phyloP scores from a whole-genome alignment of 2,888 invertebrate genomes.

The Leucania comma region DNA sequence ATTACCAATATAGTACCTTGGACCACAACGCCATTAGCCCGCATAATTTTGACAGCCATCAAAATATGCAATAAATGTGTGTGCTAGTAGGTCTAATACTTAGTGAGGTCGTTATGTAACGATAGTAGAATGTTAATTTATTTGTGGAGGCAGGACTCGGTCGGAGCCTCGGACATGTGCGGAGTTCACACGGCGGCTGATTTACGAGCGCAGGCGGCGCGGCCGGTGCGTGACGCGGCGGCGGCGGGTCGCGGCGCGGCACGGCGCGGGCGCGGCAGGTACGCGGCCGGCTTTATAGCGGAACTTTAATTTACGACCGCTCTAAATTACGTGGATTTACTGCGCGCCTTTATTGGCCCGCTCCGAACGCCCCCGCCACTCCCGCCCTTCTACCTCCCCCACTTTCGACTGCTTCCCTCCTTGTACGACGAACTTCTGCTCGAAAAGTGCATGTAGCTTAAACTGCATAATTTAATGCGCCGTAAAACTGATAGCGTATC shows the following conservation, averaged over 20 bases:
- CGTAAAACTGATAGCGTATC: conserved; percentile 76
- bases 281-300: conserved; percentile 87
- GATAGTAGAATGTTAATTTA: conserved; percentile 57
- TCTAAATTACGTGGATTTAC: conserved; percentile 91
- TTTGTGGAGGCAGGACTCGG: conserved; percentile 59
- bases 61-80: conserved; percentile 11
- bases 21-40: neutral
- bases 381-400: conserved; percentile 75
- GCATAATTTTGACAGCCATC: conserved; percentile 4
- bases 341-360: conserved; percentile 89
- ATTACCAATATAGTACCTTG: neutral
- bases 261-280: conserved; percentile 83
- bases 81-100: conserved; percentile 16
- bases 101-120: conserved; percentile 47
- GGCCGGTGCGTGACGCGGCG: conserved; percentile 69
- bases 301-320: conserved; percentile 90
- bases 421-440: conserved; percentile 76
- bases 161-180: conserved; percentile 65
- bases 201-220: conserved; percentile 71
- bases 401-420: conserved; percentile 70
- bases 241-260: conserved; percentile 73
- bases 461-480: conserved; percentile 79
- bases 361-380: conserved; percentile 80
- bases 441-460: conserved; percentile 75
- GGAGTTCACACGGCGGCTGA: conserved; percentile 80